Conservation (phyloP, 64 coral and sea anemone species). For the Stichodactyla mertensii region DNA sequence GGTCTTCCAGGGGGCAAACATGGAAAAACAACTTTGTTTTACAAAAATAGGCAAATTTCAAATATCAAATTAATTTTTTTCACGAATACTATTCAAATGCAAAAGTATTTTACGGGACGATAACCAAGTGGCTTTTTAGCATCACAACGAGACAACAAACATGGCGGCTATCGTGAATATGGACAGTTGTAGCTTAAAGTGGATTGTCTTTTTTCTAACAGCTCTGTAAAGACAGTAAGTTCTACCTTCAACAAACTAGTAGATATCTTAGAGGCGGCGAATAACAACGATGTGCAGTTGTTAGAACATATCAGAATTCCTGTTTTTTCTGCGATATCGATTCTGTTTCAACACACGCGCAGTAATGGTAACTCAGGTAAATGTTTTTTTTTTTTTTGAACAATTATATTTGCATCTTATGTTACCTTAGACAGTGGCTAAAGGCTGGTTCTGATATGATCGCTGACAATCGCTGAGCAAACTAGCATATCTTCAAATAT, state of each 20-base stretch:
- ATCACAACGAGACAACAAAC: too few species aligned
- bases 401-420: not conserved
- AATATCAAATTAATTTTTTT: too few species aligned
- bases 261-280: conserved; percentile 62
- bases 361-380: conserved; percentile 53
- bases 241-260: conserved; percentile 55
- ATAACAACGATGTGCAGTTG: conserved; percentile 65
- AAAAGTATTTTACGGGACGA: too few species aligned
- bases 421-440: not conserved
- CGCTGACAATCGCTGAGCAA: too few species aligned
- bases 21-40: too few species aligned
- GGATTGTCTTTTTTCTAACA: not conserved
- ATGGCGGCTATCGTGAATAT: too few species aligned
- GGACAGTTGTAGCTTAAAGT: not conserved
- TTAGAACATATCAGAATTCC: conserved; percentile 65
- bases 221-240: conserved; percentile 53
- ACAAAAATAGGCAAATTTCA: too few species aligned
- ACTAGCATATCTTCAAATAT: too few species aligned
- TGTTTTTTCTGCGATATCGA: conserved; percentile 76
- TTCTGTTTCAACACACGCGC: conserved; percentile 80
- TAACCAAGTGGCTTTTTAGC: too few species aligned
- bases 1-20: too few species aligned
- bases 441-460: too few species aligned
- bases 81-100: too few species aligned
- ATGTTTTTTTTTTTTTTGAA: not conserved